Conservation (phyloP, 2,113 vertebrate species). For the Phodopus roborovskii region DNA sequence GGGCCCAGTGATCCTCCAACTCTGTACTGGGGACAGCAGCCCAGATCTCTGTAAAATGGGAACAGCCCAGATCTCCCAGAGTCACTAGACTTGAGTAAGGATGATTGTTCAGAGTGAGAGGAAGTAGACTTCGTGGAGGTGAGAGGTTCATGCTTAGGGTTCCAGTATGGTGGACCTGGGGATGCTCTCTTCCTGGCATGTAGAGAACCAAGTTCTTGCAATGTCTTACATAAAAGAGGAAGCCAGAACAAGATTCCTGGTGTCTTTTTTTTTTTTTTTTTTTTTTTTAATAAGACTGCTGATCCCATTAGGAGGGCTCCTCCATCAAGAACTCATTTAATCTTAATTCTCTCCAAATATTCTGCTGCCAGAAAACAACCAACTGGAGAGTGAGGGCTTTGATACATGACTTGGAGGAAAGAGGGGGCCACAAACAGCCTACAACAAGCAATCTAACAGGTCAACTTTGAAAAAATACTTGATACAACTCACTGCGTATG, state of each 20-base stretch:
- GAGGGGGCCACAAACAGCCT: not conserved
- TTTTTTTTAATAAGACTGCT: not conserved
- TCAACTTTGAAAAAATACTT: not conserved
- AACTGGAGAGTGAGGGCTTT: not conserved
- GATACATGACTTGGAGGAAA: not conserved
- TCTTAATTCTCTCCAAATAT: not conserved
- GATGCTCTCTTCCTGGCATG: not conserved
- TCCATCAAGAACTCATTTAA: not conserved
- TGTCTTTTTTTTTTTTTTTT: not conserved
- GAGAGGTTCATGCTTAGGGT: not conserved
- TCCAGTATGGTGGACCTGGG: not conserved
- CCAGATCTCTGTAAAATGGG: not conserved
- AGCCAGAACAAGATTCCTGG: not conserved
- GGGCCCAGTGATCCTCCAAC: not conserved
- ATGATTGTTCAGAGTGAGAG: not conserved
- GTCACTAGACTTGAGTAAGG: not conserved
- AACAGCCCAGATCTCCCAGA: not conserved
- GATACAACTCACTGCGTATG: not conserved
- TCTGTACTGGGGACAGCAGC: not conserved
- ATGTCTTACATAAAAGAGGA: not conserved
- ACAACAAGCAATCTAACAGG: not conserved
- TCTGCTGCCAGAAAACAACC: not conserved
- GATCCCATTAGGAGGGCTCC: not conserved
- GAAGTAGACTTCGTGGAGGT: not conserved
- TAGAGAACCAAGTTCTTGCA: not conserved